Evolutionary conservation across 2,113 vertebrate species (phyloP).

Genomic region (Gavia stellata): DNA sequence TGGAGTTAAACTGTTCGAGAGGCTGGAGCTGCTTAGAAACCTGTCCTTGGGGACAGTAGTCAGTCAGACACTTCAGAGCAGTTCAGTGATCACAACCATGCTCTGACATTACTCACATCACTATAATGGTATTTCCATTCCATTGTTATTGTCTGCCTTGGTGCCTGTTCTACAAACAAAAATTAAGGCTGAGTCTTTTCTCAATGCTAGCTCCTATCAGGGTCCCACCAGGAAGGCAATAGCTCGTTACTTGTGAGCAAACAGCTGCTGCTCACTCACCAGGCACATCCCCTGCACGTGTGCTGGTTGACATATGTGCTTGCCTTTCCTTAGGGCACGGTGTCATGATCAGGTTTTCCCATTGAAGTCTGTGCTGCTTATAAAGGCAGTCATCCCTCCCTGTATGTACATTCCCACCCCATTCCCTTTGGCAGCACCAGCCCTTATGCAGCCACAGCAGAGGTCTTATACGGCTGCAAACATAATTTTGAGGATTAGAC

Average conservation of each 20-base stretch:
- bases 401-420: not conserved
- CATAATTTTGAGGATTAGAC: not conserved
- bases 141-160: not conserved
- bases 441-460: not conserved
- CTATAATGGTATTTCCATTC: not conserved
- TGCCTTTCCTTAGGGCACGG: not conserved
- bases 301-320: not conserved
- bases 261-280: not conserved
- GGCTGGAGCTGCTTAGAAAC: not conserved
- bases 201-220: not conserved
- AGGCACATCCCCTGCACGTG: fast-evolving
- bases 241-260: not conserved
- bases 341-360: not conserved
- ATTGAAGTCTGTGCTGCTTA: not conserved
- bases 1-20: not conserved
- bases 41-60: not conserved
- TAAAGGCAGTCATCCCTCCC: not conserved
- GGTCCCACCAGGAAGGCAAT: not conserved
- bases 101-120: not conserved
- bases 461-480: not conserved
- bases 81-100: not conserved
- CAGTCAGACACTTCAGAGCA: not conserved
- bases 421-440: not conserved
- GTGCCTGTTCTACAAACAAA: not conserved
- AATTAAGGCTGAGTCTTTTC: not conserved